Evolutionary conservation across 2,797 vertebrate genomes (phyloP), one percentile per base, ranked within the genome.

Genomic region (Botia almorhae): DNA sequence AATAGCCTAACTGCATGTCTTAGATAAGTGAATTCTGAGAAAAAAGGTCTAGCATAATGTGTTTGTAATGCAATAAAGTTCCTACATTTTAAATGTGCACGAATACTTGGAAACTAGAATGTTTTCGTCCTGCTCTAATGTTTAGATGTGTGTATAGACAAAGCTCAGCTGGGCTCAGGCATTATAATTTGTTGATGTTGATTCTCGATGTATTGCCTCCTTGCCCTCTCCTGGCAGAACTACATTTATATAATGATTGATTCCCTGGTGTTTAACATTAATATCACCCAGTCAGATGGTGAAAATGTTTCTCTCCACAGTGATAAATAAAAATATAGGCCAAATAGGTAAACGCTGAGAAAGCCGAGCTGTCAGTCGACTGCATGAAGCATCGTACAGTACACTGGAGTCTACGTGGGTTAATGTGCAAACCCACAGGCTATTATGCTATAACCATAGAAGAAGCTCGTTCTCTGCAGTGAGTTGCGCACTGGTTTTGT

Each of bases 371-470:
- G 23, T 79, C 33, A n/a, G 74, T 65, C 5, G 65, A 80, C 21
- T 70, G 48, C 36, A 43, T 51, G 67, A 56, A 64, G 48, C 36
- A 26, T 43, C 71, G 56, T 53, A 43, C 58, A 23, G 69, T 63
- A 13, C 33, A 10, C 14, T 58, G 7, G 29, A 79, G 48, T 53
- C 69, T 71, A 19, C 8, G 60, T 79, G 6, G 16, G 21, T 72
- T 72, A 23, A 79, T 79, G 33, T 65, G 64, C 43, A 64, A 72
- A 79, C 19, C 14, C 48, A 64, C 46, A 79, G 21, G n/a, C 77
- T 64, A 50, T 10, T 43, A 53, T 13, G 58, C 21, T 19, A 76
- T 67, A 26, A 71, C 58, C 56, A 43, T 43, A 63, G n/a, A 21
- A 64, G 19, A 51, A 64, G 10, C 53, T 5, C 10, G n/a, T 19